A percentile compares a stretch with the other conserved stretches of the same genome.
These are phyloP conservation scores for Erinaceus europaeus DNA, from an alignment of 2,113 vertebrate species.

Conservation along the genomic window DNA sequence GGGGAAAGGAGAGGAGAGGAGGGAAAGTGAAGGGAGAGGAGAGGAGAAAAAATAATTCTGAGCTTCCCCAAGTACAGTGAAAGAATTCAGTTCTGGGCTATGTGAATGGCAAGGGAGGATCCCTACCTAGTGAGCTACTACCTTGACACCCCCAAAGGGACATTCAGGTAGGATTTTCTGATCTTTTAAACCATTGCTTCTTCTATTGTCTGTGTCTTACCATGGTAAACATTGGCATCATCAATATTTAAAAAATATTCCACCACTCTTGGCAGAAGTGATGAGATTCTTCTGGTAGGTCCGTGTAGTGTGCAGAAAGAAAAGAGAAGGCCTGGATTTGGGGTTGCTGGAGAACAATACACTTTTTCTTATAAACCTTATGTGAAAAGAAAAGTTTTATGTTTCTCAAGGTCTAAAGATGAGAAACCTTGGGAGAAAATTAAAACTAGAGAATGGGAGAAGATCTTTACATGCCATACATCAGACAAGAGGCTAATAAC, in stretches of 20 bases:
- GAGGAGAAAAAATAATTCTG: no score
- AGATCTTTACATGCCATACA: no score
- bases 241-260: not conserved
- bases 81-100: no score
- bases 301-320: not conserved
- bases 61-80: no score
- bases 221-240: not conserved
- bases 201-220: not conserved
- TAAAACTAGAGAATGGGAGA: not conserved
- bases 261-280: not conserved
- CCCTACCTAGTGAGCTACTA: no score
- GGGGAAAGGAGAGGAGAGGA: no score
- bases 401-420: not conserved
- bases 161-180: not conserved
- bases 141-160: no score
- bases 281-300: no score
- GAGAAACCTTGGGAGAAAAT: conserved; percentile 6
- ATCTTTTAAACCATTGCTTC: not conserved
- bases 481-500: no score
- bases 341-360: not conserved
- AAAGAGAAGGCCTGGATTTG: not conserved
- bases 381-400: not conserved
- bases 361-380: not conserved
- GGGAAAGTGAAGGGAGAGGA: no score
- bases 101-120: no score